These are phyloP conservation scores for Seriola rivoliana DNA, from an alignment of 2,113 vertebrate species.

Conservation along the genomic window DNA sequence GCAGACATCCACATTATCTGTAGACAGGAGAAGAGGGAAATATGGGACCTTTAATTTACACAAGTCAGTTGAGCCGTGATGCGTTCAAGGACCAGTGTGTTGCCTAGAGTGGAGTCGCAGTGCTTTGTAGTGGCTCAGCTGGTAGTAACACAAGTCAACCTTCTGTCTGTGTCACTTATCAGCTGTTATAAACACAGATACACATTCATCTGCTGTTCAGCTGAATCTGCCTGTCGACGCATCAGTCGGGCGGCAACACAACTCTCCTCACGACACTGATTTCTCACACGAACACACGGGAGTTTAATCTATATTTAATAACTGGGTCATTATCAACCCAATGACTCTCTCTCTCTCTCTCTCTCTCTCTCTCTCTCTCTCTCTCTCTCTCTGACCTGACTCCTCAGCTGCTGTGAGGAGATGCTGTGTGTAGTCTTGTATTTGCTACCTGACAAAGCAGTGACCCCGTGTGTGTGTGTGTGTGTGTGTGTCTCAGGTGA, in stretches of 20 bases:
- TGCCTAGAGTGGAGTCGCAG: too few species aligned
- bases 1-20: slow-evolving; percentile 51
- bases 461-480: too few species aligned
- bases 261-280: background rate
- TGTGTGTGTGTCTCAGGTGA: slow-evolving; percentile 84
- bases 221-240: too few species aligned
- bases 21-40: background rate
- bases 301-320: slow-evolving; percentile 48
- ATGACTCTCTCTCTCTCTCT: slow-evolving; percentile 2
- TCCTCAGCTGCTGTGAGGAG: background rate
- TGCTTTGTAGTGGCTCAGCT: too few species aligned
- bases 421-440: background rate
- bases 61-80: too few species aligned
- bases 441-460: background rate
- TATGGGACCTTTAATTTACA: too few species aligned
- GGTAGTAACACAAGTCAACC: too few species aligned
- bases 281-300: background rate
- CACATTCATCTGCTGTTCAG: too few species aligned
- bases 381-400: background rate
- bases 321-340: slow-evolving; percentile 70
- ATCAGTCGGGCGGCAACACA: background rate
- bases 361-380: too few species aligned
- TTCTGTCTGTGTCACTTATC: too few species aligned
- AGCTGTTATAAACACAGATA: too few species aligned
- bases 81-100: too few species aligned